Evolutionary conservation across 2,113 vertebrate genomes (phyloP), one percentile per base, ranked within the genome.

Genomic region (Asarcornis scutulata): DNA sequence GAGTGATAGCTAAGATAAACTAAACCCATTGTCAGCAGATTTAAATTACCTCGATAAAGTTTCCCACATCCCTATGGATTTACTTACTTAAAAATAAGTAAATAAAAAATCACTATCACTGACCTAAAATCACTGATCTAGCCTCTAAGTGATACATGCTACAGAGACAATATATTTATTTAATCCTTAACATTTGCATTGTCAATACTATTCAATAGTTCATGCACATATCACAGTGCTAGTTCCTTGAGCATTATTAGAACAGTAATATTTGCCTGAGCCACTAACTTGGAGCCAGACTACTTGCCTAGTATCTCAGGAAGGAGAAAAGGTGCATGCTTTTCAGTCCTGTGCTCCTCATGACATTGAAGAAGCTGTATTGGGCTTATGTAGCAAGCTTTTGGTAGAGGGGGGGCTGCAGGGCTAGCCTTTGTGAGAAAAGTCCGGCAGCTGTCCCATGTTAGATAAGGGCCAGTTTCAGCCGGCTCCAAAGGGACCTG

Each of bases 311-410:
- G 12, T 38, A 72, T 13, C 13, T 85, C 69, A 44, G 26, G 40
- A 64, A 87, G 34, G 25, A 82, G 48, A 60, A 14, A 13, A 75
- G 40, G 4, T 34, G 15, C 15, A 42, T 0, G 1, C 0, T 60
- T 34, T 58, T 93, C 75, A 69, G 10, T 9, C 72, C 44, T 58
- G 13, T 46, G 26, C 31, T 68, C 44, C 83, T 22, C 13, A 6
- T 3, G 17, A 23, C 7, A 23, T 17, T 0, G 0, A 20, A 38
- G 72, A 69, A 80, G 7, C 48, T 50, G 46, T 48, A 48, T 6
- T 48, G 20, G 10, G 46, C 10, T 48, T 48, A 48, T 22, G 46
- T 48, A 21, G 18, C 46, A 48, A 48, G 46, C 20, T 48, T 48
- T 48, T 48, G 20, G 20, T 48, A 6, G 46, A 11, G 46, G 46